Evolutionary conservation across 1,140 invertebrate species (phyloP).

Genomic region (Scaptomyza pallida): DNA sequence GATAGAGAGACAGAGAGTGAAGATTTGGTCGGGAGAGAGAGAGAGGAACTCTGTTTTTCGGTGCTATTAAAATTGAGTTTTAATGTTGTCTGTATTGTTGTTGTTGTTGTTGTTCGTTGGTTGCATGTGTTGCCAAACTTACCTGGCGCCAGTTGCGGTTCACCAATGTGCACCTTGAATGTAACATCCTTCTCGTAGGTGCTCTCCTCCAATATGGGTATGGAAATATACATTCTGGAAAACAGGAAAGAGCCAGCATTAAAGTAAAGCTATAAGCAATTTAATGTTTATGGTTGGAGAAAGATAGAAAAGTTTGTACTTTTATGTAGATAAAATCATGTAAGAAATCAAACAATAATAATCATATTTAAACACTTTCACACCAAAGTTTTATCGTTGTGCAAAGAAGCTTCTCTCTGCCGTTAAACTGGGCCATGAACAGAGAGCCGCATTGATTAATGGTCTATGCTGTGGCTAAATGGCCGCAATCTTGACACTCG

Average conservation of each 20-base stretch:
- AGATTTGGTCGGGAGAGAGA: background rate
- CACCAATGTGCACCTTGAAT: conserved; percentile 95
- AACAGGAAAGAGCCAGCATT: background rate
- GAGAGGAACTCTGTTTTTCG: conserved; percentile 14
- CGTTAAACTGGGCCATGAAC: conserved; percentile 17
- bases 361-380: background rate
- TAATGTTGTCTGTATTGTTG: conserved; percentile 11
- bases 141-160: conserved; percentile 94
- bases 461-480: conserved; percentile 45
- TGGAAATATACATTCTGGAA: conserved; percentile 93
- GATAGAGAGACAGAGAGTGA: background rate
- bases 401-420: background rate
- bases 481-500: conserved; percentile 71
- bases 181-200: conserved; percentile 98
- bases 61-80: conserved; percentile 54
- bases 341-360: no score
- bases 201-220: conserved; percentile 97
- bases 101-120: conserved; percentile 1
- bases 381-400: background rate
- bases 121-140: conserved; percentile 81
- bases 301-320: no score
- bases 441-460: conserved; percentile 59
- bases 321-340: no score
- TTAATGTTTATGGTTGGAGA: no score
- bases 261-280: background rate